These are phyloP conservation scores for Spinus pinus DNA, from an alignment of 2,797 vertebrate species.

Conservation along the genomic window DNA sequence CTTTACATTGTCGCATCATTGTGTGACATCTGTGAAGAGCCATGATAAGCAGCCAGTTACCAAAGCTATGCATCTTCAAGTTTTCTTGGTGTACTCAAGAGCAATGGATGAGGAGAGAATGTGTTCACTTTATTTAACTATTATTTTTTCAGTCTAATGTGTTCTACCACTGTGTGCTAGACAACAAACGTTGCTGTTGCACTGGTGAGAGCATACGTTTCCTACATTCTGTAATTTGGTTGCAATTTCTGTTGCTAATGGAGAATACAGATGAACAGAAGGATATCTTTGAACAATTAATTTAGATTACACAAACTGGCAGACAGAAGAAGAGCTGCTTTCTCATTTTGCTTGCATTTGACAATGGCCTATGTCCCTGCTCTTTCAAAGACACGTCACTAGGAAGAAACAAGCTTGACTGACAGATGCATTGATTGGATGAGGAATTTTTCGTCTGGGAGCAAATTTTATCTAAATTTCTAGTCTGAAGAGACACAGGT, in stretches of 20 bases:
- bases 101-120: background rate
- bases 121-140: background rate
- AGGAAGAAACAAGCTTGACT: slow-evolving; percentile 33
- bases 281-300: background rate
- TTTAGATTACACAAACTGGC: background rate
- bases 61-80: slow-evolving; percentile 5
- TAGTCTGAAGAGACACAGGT: slow-evolving; percentile 53
- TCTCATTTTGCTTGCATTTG: slow-evolving; percentile 35
- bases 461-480: slow-evolving; percentile 57
- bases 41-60: background rate
- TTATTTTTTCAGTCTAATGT: background rate
- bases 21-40: background rate
- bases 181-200: background rate
- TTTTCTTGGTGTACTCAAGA: background rate
- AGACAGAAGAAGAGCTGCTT: background rate
- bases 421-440: slow-evolving; percentile 48
- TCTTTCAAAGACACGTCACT: slow-evolving; percentile 3
- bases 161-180: background rate
- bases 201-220: background rate
- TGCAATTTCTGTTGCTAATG: background rate
- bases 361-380: background rate
- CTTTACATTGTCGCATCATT: background rate
- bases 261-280: background rate
- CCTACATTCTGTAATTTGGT: background rate
- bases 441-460: slow-evolving; percentile 52